phyloP scores from a whole-genome alignment of 1,140 invertebrate species.

The Bombus affinis region DNA sequence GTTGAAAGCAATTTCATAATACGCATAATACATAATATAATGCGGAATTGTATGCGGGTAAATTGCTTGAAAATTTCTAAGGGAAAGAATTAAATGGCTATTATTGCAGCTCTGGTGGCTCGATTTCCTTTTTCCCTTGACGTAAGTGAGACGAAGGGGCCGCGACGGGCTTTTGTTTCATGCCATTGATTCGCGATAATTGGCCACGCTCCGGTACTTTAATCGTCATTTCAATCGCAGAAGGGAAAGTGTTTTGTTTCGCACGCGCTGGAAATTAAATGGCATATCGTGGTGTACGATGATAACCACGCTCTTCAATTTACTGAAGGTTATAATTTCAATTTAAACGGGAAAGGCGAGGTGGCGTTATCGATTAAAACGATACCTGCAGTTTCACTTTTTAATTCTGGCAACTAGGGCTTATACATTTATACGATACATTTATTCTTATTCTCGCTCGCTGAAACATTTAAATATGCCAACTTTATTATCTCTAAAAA shows the following conservation, averaged over 20 bases:
- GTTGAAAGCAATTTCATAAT: neutral
- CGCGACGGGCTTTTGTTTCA: slow-evolving; percentile 35
- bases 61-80: slow-evolving; percentile 1
- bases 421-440: neutral
- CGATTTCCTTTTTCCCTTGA: neutral
- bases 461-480: neutral
- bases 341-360: too few relatives aligned
- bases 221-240: slow-evolving; percentile 37
- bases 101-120: neutral
- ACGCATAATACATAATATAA: neutral
- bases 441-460: neutral
- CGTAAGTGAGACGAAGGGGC: neutral
- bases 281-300: slow-evolving; percentile 17
- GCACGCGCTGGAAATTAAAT: slow-evolving; percentile 13
- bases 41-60: neutral
- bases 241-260: slow-evolving; percentile 36
- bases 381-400: neutral
- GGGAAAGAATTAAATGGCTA: neutral
- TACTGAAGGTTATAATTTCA: neutral
- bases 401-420: neutral
- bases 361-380: neutral
- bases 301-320: slow-evolving; percentile 16
- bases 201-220: slow-evolving; percentile 34
- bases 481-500: too few relatives aligned
- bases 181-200: slow-evolving; percentile 36